phyloP scores from a whole-genome alignment of 2,888 invertebrate species.

The Morpho achilles region DNA sequence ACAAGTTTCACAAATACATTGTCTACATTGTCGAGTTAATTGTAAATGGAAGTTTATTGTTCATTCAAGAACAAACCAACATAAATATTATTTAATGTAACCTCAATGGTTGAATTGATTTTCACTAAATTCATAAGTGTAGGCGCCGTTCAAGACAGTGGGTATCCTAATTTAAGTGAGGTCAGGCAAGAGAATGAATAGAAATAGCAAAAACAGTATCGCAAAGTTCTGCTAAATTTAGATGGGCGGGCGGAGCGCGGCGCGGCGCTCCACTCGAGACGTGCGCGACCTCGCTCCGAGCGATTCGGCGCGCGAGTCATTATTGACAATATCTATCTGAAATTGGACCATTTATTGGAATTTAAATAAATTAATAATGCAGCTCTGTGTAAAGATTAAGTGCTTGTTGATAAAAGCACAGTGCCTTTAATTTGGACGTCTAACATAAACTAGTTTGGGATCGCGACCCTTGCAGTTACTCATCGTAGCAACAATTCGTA shows the following conservation, averaged over 20 bases:
- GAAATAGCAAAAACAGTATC: conserved; percentile 75
- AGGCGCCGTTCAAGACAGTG: conserved; percentile 27
- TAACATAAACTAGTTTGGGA: conserved; percentile 49
- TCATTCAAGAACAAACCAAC: too few relatives aligned
- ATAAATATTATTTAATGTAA: neutral
- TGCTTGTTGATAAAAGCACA: neutral
- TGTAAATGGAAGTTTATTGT: neutral
- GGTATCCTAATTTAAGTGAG: conserved; percentile 56
- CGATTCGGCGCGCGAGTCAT: conserved; percentile 20
- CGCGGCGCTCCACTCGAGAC: conserved; percentile 39
- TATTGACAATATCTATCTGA: conserved; percentile 18
- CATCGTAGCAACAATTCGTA: conserved; percentile 49
- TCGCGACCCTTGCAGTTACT: conserved; percentile 40
- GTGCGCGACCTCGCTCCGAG: conserved; percentile 54
- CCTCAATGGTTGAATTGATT: conserved; percentile 1
- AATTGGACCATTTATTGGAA: neutral
- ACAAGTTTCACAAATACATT: conserved; percentile 20
- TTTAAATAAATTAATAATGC: neutral
- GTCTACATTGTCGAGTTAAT: conserved; percentile 12
- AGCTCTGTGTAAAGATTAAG: conserved; percentile 5
- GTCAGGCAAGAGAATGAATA: conserved; percentile 66
- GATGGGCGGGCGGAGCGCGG: conserved; percentile 50
- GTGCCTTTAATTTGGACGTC: conserved; percentile 32
- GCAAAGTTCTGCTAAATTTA: conserved; percentile 76
- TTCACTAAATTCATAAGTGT: conserved; percentile 8